A percentile compares a stretch with the other conserved stretches of the same genome.
Evolutionary conservation across 2,113 vertebrate species (phyloP).

Genomic region (Perca fluviatilis): DNA sequence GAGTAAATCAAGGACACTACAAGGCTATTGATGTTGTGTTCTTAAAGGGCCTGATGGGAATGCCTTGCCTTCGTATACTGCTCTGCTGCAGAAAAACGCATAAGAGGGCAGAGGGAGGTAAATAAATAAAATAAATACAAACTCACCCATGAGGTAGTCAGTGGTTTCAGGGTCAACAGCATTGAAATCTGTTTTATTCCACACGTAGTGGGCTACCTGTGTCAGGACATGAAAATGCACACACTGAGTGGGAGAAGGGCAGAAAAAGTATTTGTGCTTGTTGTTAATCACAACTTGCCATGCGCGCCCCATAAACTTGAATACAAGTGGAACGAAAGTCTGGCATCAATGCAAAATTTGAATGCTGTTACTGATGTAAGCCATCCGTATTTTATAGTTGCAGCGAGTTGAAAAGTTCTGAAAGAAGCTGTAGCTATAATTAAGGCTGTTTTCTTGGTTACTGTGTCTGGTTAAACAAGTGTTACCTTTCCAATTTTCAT

Average conservation of each 20-base stretch:
- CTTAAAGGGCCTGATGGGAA: neutral
- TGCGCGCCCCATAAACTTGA: no score
- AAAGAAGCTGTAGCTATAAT: neutral
- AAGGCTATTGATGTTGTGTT: neutral
- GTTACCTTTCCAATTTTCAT: slow-evolving; percentile 82
- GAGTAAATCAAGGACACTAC: slow-evolving; percentile 14
- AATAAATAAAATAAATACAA: neutral
- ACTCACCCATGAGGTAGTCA: slow-evolving; percentile 86
- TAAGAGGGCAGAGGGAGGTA: neutral
- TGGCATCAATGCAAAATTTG: no score
- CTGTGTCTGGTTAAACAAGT: neutral
- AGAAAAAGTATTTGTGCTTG: neutral
- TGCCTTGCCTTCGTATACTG: neutral
- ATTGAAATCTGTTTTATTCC: slow-evolving; percentile 82
- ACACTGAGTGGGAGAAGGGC: slow-evolving; percentile 14
- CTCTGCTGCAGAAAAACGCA: neutral
- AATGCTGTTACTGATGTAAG: no score
- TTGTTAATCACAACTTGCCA: neutral
- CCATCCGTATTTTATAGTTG: no score
- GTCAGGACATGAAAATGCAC: neutral
- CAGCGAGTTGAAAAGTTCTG: no score
- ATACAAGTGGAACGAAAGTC: no score
- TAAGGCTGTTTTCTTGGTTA: neutral
- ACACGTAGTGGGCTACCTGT: slow-evolving; percentile 83
- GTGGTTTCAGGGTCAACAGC: slow-evolving; percentile 80